Percentiles rank a stretch among this genome's conserved stretches.
These are phyloP conservation scores for Chaetodon trifasciatus DNA, from an alignment of 2,797 vertebrate genomes.

Conservation along the genomic window DNA sequence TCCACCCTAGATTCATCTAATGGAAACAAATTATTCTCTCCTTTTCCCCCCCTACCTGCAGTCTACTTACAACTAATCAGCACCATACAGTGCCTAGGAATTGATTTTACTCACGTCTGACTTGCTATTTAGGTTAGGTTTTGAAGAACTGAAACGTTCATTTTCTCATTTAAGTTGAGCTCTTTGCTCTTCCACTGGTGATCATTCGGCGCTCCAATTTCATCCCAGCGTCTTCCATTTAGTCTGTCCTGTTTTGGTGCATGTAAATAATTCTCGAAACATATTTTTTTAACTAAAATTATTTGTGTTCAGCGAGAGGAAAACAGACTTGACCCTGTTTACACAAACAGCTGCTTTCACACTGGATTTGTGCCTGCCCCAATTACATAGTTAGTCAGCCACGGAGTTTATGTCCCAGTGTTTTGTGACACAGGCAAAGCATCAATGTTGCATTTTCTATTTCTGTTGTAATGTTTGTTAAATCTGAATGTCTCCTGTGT, in stretches of 20 bases:
- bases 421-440: slow-evolving; percentile 62
- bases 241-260: slow-evolving; percentile 38
- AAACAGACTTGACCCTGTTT: slow-evolving; percentile 75
- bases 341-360: slow-evolving; percentile 69
- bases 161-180: slow-evolving; percentile 43
- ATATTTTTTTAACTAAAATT: slow-evolving; percentile 43
- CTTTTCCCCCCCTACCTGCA: slow-evolving; percentile 35
- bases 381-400: slow-evolving; percentile 67
- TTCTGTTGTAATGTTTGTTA: slow-evolving; percentile 63
- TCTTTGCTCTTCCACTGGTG: slow-evolving; percentile 15
- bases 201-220: slow-evolving; percentile 38
- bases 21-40: slow-evolving; percentile 63
- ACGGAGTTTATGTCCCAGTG: slow-evolving; percentile 54
- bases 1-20: slow-evolving; percentile 54
- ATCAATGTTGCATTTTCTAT: slow-evolving; percentile 67
- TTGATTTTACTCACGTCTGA: slow-evolving; percentile 48
- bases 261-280: slow-evolving; percentile 61
- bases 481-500: slow-evolving; percentile 55
- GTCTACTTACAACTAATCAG: slow-evolving; percentile 51
- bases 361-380: slow-evolving; percentile 66
- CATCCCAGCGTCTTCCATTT: slow-evolving; percentile 40
- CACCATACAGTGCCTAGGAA: slow-evolving; percentile 20
- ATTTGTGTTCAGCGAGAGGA: slow-evolving; percentile 63
- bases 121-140: slow-evolving; percentile 54
- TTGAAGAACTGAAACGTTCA: slow-evolving; percentile 36